These are phyloP conservation scores for Prenolepis imparis DNA, from an alignment of 2,888 invertebrate genomes.

Conservation along the genomic window DNA sequence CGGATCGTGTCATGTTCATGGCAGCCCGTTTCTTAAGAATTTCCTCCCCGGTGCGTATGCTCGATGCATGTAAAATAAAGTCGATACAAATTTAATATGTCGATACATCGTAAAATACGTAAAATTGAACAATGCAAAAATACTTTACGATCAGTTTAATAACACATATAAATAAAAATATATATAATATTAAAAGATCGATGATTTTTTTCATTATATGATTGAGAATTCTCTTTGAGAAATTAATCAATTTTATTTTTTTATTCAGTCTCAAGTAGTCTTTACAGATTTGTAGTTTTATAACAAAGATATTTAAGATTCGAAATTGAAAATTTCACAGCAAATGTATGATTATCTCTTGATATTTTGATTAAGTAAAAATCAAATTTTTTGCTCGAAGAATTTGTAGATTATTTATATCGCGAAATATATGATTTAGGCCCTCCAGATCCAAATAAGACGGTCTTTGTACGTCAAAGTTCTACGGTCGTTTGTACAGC, in stretches of 20 bases:
- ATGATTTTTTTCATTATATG: background rate
- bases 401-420: background rate
- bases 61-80: background rate
- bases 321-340: background rate
- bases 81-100: background rate
- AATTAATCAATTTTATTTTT: background rate
- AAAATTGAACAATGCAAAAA: background rate
- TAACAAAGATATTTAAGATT: background rate
- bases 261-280: background rate
- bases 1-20: constrained; percentile 93
- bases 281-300: constrained; percentile 6
- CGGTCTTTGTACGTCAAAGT: constrained; percentile 93
- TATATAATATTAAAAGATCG: background rate
- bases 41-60: constrained; percentile 90
- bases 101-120: constrained; percentile 19
- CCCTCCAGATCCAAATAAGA: constrained; percentile 93
- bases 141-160: background rate
- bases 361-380: background rate
- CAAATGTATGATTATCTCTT: background rate
- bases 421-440: constrained; percentile 86
- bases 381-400: background rate
- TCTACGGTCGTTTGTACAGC: constrained; percentile 95
- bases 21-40: constrained; percentile 94
- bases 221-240: background rate
- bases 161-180: background rate